Percentiles rank a stretch among this genome's conserved stretches.
These are phyloP conservation scores for Autographa gamma DNA, from an alignment of 2,888 invertebrate genomes.

Conservation along the genomic window DNA sequence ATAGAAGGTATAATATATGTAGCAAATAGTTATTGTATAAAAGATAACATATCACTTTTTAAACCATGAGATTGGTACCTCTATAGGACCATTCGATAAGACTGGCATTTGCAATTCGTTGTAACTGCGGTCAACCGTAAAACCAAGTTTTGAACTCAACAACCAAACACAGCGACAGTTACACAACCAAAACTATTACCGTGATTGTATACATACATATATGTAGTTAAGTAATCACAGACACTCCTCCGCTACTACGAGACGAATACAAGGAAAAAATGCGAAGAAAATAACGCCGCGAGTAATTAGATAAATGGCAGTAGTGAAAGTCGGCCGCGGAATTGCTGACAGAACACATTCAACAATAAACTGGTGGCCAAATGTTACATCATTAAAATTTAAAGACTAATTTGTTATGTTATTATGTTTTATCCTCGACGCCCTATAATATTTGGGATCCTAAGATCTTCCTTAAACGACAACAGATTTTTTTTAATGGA, in stretches of 20 bases:
- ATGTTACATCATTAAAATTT: conserved; percentile 4
- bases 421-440: not conserved
- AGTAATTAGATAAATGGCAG: conserved; percentile 6
- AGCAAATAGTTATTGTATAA: too few relatives aligned
- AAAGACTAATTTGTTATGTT: not conserved
- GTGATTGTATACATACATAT: not conserved
- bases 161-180: not conserved
- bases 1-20: too few relatives aligned
- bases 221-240: not conserved
- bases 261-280: not conserved
- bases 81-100: not conserved
- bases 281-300: not conserved
- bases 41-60: too few relatives aligned
- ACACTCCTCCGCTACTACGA: not conserved
- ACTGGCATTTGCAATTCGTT: not conserved
- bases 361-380: not conserved
- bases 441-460: not conserved
- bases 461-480: not conserved
- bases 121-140: not conserved
- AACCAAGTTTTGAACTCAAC: not conserved
- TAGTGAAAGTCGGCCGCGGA: conserved; percentile 1
- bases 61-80: not conserved
- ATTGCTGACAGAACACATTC: not conserved
- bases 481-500: too few relatives aligned
- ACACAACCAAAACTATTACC: not conserved